A percentile compares a stretch with the other conserved stretches of the same genome.
phyloP scores from a whole-genome alignment of 1,140 invertebrate species.

The Pemphigus obesinymphae region DNA sequence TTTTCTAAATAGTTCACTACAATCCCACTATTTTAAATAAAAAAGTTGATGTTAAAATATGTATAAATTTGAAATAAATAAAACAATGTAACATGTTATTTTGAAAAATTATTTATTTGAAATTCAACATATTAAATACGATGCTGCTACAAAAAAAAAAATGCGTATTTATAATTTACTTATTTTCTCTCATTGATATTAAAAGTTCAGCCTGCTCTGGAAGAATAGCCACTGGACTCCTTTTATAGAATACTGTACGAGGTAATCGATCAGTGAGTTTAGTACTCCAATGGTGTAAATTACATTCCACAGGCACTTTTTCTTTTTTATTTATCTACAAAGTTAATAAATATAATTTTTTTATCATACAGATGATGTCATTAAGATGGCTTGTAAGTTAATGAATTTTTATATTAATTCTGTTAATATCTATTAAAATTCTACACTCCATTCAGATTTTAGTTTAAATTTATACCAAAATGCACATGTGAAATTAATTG shows the following conservation, averaged over 20 bases:
- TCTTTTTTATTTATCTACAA: constrained; percentile 64
- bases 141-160: background rate
- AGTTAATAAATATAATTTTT: background rate
- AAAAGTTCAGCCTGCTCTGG: constrained; percentile 44
- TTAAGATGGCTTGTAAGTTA: no score
- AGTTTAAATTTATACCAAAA: no score
- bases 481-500: no score
- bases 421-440: no score
- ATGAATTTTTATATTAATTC: no score
- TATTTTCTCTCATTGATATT: constrained; percentile 3
- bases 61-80: background rate
- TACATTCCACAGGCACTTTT: constrained; percentile 63
- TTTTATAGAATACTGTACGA: background rate
- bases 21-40: background rate
- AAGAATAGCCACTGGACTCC: constrained; percentile 43
- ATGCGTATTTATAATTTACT: background rate
- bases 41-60: background rate
- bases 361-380: constrained; percentile 20
- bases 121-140: background rate
- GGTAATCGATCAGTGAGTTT: constrained; percentile 41
- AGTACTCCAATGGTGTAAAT: constrained; percentile 61
- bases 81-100: background rate
- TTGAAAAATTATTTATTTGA: background rate
- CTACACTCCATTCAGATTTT: no score
- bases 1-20: background rate